Evolutionary conservation across 2,888 invertebrate species (phyloP).

Genomic region (Adelognathus sp.): DNA sequence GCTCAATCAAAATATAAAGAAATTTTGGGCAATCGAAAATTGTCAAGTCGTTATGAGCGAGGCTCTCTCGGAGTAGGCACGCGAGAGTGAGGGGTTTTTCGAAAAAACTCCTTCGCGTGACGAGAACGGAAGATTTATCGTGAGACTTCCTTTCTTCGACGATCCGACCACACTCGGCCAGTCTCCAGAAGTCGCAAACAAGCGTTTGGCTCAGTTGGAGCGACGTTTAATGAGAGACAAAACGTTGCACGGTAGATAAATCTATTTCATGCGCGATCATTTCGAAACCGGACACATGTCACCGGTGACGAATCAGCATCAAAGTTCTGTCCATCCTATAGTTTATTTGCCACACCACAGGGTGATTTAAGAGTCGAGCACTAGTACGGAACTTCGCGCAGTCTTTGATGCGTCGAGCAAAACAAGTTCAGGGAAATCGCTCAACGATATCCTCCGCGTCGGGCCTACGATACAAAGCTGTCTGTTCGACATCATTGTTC

Average conservation of each 20-base stretch:
- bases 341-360: slow-evolving; percentile 18
- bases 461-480: slow-evolving; percentile 69
- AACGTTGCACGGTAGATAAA: slow-evolving; percentile 46
- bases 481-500: slow-evolving; percentile 64
- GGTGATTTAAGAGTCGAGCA: not conserved
- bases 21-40: slow-evolving; percentile 33
- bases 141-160: slow-evolving; percentile 1
- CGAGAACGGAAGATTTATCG: not conserved
- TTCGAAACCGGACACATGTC: slow-evolving; percentile 60
- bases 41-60: not conserved
- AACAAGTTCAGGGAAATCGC: slow-evolving; percentile 53
- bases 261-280: slow-evolving; percentile 61
- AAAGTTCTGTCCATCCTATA: not conserved
- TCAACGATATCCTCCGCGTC: slow-evolving; percentile 67
- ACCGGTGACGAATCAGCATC: not conserved
- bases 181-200: slow-evolving; percentile 46
- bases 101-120: not conserved
- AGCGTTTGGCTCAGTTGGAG: slow-evolving; percentile 60
- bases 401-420: slow-evolving; percentile 22
- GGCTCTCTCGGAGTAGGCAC: not conserved
- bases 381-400: not conserved
- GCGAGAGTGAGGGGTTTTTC: slow-evolving; percentile 18
- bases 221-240: slow-evolving; percentile 41
- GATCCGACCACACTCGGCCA: slow-evolving; percentile 50
- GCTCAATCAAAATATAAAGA: slow-evolving; percentile 11